Evolutionary conservation across 2,888 invertebrate species (phyloP).

Genomic region (Panzeria rudis): DNA sequence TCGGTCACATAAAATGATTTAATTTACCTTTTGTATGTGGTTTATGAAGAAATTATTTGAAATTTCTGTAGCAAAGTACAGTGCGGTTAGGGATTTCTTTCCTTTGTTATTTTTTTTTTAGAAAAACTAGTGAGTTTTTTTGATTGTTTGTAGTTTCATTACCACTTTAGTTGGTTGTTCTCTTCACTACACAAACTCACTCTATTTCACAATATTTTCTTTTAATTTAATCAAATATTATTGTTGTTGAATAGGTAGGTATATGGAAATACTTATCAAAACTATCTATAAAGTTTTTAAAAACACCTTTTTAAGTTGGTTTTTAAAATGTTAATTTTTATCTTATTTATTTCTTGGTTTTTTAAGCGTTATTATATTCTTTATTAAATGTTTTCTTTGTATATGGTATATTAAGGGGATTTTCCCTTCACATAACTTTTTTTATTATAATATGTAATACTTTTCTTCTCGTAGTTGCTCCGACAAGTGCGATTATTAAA

Average conservation of each 20-base stretch:
- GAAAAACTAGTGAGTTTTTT: constrained; percentile 74
- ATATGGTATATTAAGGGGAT: constrained; percentile 60
- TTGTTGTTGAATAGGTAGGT: too few species aligned
- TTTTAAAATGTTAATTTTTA: constrained; percentile 9
- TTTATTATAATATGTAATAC: background rate
- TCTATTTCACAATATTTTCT: constrained; percentile 75
- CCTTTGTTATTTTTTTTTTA: constrained; percentile 30
- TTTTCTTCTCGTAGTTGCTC: constrained; percentile 74
- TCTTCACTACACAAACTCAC: constrained; percentile 71
- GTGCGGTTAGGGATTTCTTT: constrained; percentile 11
- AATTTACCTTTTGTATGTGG: constrained; percentile 3
- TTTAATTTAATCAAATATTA: constrained; percentile 28
- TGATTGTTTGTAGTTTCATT: constrained; percentile 50
- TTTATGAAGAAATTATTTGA: background rate
- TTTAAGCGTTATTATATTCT: background rate
- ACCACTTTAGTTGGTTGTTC: constrained; percentile 19
- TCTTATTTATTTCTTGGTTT: constrained; percentile 17
- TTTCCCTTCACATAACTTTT: constrained; percentile 47
- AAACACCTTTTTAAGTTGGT: background rate
- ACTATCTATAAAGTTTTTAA: too few species aligned
- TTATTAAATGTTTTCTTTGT: constrained; percentile 23
- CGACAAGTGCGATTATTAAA: constrained; percentile 80
- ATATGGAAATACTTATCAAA: background rate
- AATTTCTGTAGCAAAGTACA: background rate
- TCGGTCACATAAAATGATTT: background rate